phyloP scores from a whole-genome alignment of 2,113 vertebrate species.

The Willisornis vidua region DNA sequence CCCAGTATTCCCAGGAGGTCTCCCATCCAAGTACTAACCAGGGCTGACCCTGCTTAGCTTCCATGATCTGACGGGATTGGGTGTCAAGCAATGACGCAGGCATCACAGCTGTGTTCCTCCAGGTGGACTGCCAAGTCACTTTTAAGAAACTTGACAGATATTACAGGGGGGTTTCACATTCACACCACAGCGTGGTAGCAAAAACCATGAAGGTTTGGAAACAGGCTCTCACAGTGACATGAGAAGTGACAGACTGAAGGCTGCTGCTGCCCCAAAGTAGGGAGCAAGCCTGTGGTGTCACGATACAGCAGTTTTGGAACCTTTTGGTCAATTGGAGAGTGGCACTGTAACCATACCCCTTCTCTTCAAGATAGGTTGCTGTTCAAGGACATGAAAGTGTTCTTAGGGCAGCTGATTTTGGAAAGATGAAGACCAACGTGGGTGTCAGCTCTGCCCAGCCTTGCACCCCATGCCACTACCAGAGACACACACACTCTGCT shows the following conservation, averaged over 20 bases:
- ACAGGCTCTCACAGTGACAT: background rate
- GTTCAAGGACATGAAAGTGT: background rate
- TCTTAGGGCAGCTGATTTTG: background rate
- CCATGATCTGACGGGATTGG: too few relatives aligned
- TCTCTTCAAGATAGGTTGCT: background rate
- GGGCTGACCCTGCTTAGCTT: too few relatives aligned
- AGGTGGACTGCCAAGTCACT: background rate
- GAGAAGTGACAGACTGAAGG: background rate
- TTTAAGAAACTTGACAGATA: background rate
- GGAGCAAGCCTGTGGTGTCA: background rate
- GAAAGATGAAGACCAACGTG: accelerated
- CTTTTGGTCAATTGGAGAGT: background rate
- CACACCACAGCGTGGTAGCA: background rate
- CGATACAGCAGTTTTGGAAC: background rate
- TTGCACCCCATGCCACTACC: accelerated
- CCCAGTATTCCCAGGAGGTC: too few relatives aligned
- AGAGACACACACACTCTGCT: too few relatives aligned
- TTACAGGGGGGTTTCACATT: background rate
- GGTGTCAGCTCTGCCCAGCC: accelerated
- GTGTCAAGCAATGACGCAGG: background rate
- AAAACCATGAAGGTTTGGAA: background rate
- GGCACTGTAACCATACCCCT: background rate
- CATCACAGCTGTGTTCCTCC: background rate
- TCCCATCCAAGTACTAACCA: too few relatives aligned
- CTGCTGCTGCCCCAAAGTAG: background rate